Evolutionary conservation across 2,797 vertebrate genomes (phyloP), one percentile per base, ranked within the genome.

Genomic region (Zenarchopterus dispar): DNA sequence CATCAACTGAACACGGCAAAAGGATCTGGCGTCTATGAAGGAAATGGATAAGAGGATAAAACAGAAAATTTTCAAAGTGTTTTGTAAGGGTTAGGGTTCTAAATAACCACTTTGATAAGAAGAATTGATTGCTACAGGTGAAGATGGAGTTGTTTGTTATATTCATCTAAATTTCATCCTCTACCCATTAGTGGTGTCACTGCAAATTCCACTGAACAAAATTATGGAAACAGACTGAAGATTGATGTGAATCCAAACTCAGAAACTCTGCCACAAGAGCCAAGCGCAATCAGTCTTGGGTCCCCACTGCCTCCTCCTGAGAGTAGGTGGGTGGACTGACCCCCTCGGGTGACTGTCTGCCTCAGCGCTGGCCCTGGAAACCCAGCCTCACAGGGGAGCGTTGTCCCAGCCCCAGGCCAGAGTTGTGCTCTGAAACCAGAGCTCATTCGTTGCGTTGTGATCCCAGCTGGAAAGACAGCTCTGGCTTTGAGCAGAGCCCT

Each of bases 401-500:
- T 67, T 74, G 53, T 88, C 67, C 62, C 79, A 78, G 82, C 88
- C 81, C 80, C 75, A 41, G 79, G 87, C 80, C 62, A 2, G 77
- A 82, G 84, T 75, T 77, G 77, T 48, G 75, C 74, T 82, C 88
- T 91, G 92, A 92, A 92, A 93, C 90, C 78, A 77, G 90, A 93
- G 88, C 80, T 70, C 67, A 75, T 52, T 63, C 74, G 50, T 84
- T 85, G 85, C 89, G 84, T 89, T 90, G 82, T 82, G 88, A 91
- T 91, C 92, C 86, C 92, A 93, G 93, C 91, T 92, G 91, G 91
- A 93, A 84, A 82, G 89, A 87, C 86, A 81, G 84, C 81, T 67
- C 84, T 75, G 76, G 68, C 81, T 85, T 84, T 82, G 85, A 86
- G 79, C 75, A 47, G 67, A 84, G 84, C 75, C 84, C 78, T 79